phyloP scores from a whole-genome alignment of 2,888 invertebrate genomes.

The Cylindroiulus punctatus region DNA sequence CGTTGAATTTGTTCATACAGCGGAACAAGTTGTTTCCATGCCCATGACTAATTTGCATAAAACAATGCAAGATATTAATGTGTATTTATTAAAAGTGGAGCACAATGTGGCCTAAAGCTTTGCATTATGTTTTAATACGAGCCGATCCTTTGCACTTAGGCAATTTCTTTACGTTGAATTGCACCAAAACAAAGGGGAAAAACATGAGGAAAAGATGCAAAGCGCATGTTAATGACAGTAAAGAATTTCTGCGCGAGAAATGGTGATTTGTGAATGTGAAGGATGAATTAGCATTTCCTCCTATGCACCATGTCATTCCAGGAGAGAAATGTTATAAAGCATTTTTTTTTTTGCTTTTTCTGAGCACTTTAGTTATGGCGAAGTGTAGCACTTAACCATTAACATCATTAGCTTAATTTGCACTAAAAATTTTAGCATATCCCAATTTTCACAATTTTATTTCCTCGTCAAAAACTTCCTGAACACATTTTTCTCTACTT shows the following conservation, averaged over 20 bases:
- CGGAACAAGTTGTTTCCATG: slow-evolving; percentile 20
- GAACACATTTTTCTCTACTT: no score
- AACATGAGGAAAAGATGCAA: neutral
- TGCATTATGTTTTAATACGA: neutral
- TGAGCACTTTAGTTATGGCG: no score
- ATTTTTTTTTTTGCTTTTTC: no score
- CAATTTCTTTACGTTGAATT: neutral
- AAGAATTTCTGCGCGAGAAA: neutral
- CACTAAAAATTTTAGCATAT: no score
- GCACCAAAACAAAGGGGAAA: slow-evolving; percentile 4
- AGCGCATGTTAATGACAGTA: neutral
- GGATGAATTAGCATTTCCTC: neutral
- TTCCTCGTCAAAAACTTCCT: no score
- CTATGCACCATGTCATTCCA: no score
- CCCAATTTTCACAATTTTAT: no score
- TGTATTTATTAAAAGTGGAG: neutral
- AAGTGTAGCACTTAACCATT: no score
- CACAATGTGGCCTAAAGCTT: neutral
- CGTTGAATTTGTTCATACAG: neutral
- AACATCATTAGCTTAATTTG: no score
- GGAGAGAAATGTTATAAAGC: no score
- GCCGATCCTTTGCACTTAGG: neutral
- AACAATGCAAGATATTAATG: slow-evolving; percentile 5
- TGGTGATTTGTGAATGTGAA: neutral
- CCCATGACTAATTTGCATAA: neutral